These are phyloP conservation scores for Maniola jurtina DNA, from an alignment of 1,140 invertebrate species.

Conservation along the genomic window DNA sequence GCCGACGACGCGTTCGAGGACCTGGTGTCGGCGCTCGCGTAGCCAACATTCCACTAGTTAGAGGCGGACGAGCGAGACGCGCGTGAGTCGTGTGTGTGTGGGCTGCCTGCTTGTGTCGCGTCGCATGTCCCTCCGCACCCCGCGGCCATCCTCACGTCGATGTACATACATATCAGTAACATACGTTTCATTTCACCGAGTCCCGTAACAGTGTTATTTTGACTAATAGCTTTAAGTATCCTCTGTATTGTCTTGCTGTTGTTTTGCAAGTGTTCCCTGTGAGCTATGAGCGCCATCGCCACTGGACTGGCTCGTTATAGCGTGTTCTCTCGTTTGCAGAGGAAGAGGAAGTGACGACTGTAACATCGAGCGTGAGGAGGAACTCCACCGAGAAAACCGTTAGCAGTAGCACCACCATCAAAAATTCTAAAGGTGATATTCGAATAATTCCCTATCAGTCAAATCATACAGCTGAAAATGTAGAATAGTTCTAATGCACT, in stretches of 20 bases:
- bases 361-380: slow-evolving; percentile 72
- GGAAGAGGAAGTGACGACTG: slow-evolving; percentile 70
- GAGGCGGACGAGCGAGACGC: slow-evolving; percentile 64
- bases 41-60: slow-evolving; percentile 72
- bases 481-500: too few species aligned
- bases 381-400: slow-evolving; percentile 70
- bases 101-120: slow-evolving; percentile 66
- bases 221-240: slow-evolving; percentile 72
- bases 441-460: too few species aligned
- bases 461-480: too few species aligned
- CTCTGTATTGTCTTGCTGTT: slow-evolving; percentile 63
- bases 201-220: slow-evolving; percentile 73
- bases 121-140: slow-evolving; percentile 46
- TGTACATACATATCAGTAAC: slow-evolving; percentile 46
- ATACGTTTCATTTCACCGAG: slow-evolving; percentile 47
- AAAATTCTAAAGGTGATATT: slow-evolving; percentile 62
- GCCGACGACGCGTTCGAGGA: slow-evolving; percentile 88
- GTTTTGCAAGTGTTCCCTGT: slow-evolving; percentile 57
- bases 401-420: slow-evolving; percentile 69
- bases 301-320: not conserved
- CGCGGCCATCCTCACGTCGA: slow-evolving; percentile 30
- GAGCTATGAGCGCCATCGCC: slow-evolving; percentile 10
- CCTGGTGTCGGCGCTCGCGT: slow-evolving; percentile 81
- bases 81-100: slow-evolving; percentile 77
- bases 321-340: slow-evolving; percentile 50